Evolutionary conservation across 2,888 invertebrate genomes (phyloP).

Genomic region (Strigamia crassipes): DNA sequence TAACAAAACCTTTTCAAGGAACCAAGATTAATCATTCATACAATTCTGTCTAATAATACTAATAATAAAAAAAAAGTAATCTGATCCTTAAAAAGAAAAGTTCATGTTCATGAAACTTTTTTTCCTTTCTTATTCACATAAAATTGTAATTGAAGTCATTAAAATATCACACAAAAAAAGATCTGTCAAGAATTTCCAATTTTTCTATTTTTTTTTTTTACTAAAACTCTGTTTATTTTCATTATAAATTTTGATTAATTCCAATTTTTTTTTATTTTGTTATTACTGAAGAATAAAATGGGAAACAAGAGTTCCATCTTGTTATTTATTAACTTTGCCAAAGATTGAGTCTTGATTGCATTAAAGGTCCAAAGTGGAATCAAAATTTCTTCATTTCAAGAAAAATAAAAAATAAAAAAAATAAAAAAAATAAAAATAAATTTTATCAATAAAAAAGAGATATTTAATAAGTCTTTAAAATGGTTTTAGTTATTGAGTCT

Average conservation of each 20-base stretch:
- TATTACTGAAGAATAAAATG: background rate
- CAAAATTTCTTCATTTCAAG: background rate
- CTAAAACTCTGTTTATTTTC: background rate
- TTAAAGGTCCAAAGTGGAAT: background rate
- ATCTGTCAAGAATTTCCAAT: background rate
- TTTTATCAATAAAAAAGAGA: background rate
- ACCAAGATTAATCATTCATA: slow-evolving; percentile 9
- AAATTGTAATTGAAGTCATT: background rate
- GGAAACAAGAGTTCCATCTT: background rate
- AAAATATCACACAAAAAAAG: background rate
- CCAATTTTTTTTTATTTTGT: no score
- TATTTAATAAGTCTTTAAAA: background rate
- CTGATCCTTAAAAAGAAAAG: background rate
- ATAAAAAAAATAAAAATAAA: no score
- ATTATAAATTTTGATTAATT: background rate
- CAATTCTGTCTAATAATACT: background rate
- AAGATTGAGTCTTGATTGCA: slow-evolving; percentile 23
- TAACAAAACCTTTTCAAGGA: background rate
- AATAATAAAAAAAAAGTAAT: background rate
- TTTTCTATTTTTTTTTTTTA: background rate
- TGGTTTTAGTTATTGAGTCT: no score
- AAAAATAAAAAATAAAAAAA: background rate
- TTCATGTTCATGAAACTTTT: background rate
- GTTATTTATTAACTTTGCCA: background rate
- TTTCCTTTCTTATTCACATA: background rate